Base-by-base conservation (phyloP, 2,797 vertebrate genomes). In the Octomys mimax region DNA sequence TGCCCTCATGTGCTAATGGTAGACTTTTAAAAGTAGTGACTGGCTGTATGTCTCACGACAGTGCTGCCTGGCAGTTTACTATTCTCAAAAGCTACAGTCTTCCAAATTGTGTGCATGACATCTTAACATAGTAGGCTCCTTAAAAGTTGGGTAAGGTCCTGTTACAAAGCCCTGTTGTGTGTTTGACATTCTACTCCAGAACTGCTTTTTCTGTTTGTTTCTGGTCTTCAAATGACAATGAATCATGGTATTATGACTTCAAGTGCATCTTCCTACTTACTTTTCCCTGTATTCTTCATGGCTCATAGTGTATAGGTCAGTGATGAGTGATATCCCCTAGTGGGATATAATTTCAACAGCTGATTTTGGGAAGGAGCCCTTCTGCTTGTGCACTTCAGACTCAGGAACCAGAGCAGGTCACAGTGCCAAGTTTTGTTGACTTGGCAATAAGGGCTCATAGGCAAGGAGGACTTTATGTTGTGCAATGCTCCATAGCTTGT, bases 231-330 rank as follows among this genome's bases (percentile, higher is more conserved):
- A 4, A 21, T 87, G 73, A 59, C 52, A 92, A 0, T 61, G 36
- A 36, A 66, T 77, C 12, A 79, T 96, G 92, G 66, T 92, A 12
- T 93, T 78, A 39, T 39, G 77, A 71, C 54, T 91, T 91, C 66
- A 68, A 85, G 42, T 73, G 85, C 71, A 36, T 28, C 86, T 85
- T 83, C 24, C 77, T 75, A 4, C 22, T 49, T 31, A 39, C 71
- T 70, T 82, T 49, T 93, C 59, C 78, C 33, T 59, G 0, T 86
- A 26, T 82, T 91, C 68, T 89, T 83, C 70, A 77, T 93, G 61
- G 14, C 92, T 92, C 52, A 66, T 21, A 81, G 75, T 82, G 33
- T 89, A 42, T 36, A 71, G 14, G 21, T 93, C 73, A 87, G 21
- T 54, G n/a, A 75, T 78, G 46, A 91, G 5, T 70, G 59, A 39